These are phyloP conservation scores for Dorcus hopei DNA, from an alignment of 2,888 invertebrate species.

Conservation along the genomic window DNA sequence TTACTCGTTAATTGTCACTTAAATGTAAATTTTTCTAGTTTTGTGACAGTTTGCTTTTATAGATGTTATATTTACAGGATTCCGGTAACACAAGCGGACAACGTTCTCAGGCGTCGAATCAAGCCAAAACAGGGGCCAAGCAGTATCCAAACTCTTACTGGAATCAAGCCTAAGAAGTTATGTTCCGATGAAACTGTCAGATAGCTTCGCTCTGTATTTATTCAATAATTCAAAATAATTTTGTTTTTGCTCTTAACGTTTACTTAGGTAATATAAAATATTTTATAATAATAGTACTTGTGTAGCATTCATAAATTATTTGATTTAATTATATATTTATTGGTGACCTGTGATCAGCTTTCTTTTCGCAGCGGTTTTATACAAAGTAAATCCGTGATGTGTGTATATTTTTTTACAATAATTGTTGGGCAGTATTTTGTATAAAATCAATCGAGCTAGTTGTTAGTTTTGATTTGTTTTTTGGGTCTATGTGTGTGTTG, in stretches of 20 bases:
- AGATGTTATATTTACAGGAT: conserved; percentile 51
- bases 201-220: conserved; percentile 13
- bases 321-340: conserved; percentile 26
- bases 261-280: conserved; percentile 24
- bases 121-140: conserved; percentile 58
- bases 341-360: conserved; percentile 19
- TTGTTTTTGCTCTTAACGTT: conserved; percentile 18
- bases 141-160: conserved; percentile 65
- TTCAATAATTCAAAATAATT: conserved; percentile 26
- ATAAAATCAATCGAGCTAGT: conserved; percentile 21
- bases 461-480: conserved; percentile 15
- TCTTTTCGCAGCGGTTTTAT: conserved; percentile 23
- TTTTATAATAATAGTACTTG: conserved; percentile 21
- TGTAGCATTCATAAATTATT: conserved; percentile 29
- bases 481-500: conserved; percentile 15
- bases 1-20: background rate
- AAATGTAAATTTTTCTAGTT: background rate
- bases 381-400: conserved; percentile 22
- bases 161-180: conserved; percentile 56
- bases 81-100: conserved; percentile 54
- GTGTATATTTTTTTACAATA: conserved; percentile 26
- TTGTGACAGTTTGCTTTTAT: background rate
- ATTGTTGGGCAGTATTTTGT: conserved; percentile 25
- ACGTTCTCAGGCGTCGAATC: conserved; percentile 54
- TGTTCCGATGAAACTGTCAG: conserved; percentile 11